These are phyloP conservation scores for Clivina fossor DNA, from an alignment of 2,888 invertebrate species.

Conservation along the genomic window DNA sequence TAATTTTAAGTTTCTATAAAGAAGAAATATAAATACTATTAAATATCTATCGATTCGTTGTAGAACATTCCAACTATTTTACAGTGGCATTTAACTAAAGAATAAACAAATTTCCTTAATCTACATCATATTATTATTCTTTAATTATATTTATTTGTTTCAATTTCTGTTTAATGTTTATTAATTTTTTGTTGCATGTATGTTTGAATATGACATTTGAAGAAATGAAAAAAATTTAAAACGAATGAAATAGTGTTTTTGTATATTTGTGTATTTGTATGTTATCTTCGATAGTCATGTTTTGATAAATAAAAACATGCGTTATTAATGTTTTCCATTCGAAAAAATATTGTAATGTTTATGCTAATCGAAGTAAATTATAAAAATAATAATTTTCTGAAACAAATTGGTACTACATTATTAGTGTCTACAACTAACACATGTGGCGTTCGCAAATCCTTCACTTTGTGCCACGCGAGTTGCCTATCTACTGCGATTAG, in stretches of 20 bases:
- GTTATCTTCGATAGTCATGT: no score
- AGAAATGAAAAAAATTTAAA: no score
- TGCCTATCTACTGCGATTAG: background rate
- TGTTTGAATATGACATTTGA: background rate
- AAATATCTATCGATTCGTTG: constrained; percentile 23
- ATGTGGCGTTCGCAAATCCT: background rate
- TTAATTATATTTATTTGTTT: background rate
- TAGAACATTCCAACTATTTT: constrained; percentile 30
- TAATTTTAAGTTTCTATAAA: constrained; percentile 22
- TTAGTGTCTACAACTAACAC: background rate
- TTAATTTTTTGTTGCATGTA: background rate
- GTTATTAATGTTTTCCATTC: no score
- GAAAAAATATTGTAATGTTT: no score
- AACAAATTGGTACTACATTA: no score
- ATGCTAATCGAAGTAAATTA: no score
- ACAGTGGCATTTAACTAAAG: constrained; percentile 22
- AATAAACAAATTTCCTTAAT: constrained; percentile 4
- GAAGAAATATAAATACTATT: constrained; percentile 26
- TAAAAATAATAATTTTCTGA: no score
- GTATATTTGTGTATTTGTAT: no score
- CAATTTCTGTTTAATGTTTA: background rate
- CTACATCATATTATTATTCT: background rate
- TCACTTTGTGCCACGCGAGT: background rate
- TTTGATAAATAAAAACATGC: no score
- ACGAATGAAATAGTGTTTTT: no score